Conservation (phyloP, 2,797 vertebrate genomes). For the Apodemus agrarius region DNA sequence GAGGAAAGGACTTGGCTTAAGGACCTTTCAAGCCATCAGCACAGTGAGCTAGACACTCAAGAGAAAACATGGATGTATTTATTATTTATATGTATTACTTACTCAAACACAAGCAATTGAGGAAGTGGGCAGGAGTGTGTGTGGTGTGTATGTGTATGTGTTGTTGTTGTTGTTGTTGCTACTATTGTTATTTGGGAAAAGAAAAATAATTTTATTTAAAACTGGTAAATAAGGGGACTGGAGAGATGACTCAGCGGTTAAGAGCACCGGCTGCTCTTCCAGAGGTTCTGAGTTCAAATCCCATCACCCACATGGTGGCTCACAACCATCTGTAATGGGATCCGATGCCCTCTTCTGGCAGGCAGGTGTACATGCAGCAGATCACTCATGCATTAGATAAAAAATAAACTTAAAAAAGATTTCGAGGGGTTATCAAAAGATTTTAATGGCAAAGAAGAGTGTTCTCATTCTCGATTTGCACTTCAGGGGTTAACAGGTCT, state of each 20-base stretch:
- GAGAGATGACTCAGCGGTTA: neutral
- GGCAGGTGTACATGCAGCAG: neutral
- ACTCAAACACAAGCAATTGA: neutral
- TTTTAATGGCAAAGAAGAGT: neutral
- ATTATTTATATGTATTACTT: neutral
- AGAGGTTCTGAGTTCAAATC: neutral
- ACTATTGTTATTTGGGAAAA: neutral
- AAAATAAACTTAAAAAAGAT: neutral
- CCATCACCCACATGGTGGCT: neutral
- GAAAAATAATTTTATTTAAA: neutral
- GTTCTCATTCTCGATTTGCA: conserved; percentile 14
- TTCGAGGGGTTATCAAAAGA: neutral
- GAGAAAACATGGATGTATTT: neutral
- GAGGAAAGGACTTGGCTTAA: neutral
- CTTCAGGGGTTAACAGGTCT: neutral
- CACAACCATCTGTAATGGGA: neutral
- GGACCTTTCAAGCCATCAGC: neutral
- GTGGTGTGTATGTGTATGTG: too few relatives aligned
- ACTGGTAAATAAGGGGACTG: neutral
- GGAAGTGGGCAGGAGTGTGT: neutral
- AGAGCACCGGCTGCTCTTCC: neutral
- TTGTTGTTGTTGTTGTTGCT: neutral
- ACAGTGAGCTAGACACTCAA: neutral
- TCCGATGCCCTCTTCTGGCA: neutral
- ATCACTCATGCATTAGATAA: neutral